Evolutionary conservation across 2,113 vertebrate species (phyloP), one percentile per base, ranked within the genome.

Genomic region (Aegotheles bennettii): DNA sequence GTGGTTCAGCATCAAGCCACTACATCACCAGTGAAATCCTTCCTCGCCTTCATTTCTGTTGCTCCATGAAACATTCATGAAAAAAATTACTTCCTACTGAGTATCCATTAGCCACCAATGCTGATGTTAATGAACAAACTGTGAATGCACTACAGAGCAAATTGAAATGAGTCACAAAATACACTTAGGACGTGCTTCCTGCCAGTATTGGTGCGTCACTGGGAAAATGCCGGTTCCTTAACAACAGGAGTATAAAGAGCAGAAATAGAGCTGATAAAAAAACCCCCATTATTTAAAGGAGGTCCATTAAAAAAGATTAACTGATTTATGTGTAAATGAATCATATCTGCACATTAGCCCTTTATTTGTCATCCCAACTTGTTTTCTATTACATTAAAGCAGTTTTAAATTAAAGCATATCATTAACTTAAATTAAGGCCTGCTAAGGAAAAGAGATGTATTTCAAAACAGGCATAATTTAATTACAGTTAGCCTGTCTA

Each of bases 101-200:
- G 97, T 93, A 97, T 95, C 97, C 97, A 98, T 98, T 97, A 98
- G 95, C 92, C 94, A 94, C 95, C 84, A 95, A 80, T 90, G 88
- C 89, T 67, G 90, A 97, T 95, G 94, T 80, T 98, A 98, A 98
- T 97, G 97, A 98, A 89, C 70, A 96, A 97, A 97, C 96, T 92
- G 94, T 35, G 23, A 97, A 92, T 64, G 86, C 79, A 84, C 88
- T 92, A 85, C 94, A 97, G 85, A 95, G 92, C 84, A 98, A 97
- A 98, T 97, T 97, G 97, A 80, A 95, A 82, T 98, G 98, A 98
- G 97, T 98, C 98, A 98, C 94, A 93, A 97, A 97, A 96, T 90
- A 97, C 95, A 96, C 94, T 98, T 94, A 96, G 91, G 50, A 56
- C 89, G 91, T 53, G 70, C 94, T 98, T 98, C 97, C 98, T 98